Conservation (phyloP, 2,797 vertebrate genomes). For the Astyanax mexicanus region DNA sequence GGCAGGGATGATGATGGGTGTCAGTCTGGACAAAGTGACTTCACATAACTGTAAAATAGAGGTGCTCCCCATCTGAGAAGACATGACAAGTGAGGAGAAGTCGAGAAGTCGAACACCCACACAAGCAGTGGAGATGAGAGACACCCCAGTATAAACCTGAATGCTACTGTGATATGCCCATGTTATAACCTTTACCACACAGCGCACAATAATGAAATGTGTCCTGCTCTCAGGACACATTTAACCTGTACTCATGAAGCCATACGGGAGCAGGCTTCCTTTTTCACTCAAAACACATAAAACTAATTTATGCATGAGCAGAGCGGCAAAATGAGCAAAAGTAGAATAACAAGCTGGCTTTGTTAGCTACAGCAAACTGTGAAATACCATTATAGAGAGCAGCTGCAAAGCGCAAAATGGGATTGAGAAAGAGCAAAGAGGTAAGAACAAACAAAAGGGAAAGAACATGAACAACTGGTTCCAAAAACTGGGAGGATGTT, state of each 20-base stretch:
- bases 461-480: neutral
- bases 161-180: neutral
- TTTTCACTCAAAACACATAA: neutral
- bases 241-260: neutral
- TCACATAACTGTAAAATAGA: constrained; percentile 67
- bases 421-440: neutral
- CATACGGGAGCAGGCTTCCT: neutral
- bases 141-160: neutral
- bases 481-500: neutral
- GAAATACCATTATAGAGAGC: constrained; percentile 4
- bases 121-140: neutral
- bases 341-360: neutral
- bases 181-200: no score
- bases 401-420: neutral
- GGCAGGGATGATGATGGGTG: constrained; percentile 69
- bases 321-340: neutral
- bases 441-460: neutral
- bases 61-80: neutral
- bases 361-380: neutral
- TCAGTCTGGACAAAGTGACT: constrained; percentile 64
- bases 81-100: neutral
- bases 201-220: no score
- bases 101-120: neutral
- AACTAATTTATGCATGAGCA: neutral
- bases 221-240: neutral